phyloP scores from a whole-genome alignment of 2,888 invertebrate genomes.

The Calliphora vomitoria region DNA sequence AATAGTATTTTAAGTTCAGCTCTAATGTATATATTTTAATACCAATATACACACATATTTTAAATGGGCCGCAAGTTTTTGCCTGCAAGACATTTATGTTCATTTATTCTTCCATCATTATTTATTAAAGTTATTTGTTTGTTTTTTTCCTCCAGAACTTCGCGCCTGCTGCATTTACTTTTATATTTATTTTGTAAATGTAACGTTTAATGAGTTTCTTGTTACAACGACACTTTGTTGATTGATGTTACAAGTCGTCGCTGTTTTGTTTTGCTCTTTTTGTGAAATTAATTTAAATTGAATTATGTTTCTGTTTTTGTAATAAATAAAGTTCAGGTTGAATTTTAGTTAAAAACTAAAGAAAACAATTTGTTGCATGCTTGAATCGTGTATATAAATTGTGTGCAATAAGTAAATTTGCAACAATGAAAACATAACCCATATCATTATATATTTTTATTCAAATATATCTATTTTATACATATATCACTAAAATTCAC shows the following conservation, averaged over 20 bases:
- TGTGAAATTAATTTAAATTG: constrained; percentile 26
- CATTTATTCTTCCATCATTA: constrained; percentile 34
- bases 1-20: neutral
- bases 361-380: too few relatives aligned
- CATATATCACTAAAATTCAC: too few relatives aligned
- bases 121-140: constrained; percentile 18
- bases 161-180: constrained; percentile 27
- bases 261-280: constrained; percentile 14
- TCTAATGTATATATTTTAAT: neutral
- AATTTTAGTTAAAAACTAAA: too few relatives aligned
- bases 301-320: constrained; percentile 33
- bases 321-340: too few relatives aligned
- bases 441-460: too few relatives aligned
- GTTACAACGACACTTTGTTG: constrained; percentile 50
- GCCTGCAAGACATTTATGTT: constrained; percentile 32
- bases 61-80: neutral
- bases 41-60: neutral
- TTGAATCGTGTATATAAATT: too few relatives aligned
- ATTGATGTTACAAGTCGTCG: constrained; percentile 41
- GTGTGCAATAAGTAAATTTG: too few relatives aligned
- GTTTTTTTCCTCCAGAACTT: neutral
- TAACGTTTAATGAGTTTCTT: constrained; percentile 42
- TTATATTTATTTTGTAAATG: neutral
- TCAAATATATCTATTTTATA: too few relatives aligned
- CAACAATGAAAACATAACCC: too few relatives aligned